phyloP scores from a whole-genome alignment of 2,113 vertebrate genomes.

The Larimichthys polyactis region DNA sequence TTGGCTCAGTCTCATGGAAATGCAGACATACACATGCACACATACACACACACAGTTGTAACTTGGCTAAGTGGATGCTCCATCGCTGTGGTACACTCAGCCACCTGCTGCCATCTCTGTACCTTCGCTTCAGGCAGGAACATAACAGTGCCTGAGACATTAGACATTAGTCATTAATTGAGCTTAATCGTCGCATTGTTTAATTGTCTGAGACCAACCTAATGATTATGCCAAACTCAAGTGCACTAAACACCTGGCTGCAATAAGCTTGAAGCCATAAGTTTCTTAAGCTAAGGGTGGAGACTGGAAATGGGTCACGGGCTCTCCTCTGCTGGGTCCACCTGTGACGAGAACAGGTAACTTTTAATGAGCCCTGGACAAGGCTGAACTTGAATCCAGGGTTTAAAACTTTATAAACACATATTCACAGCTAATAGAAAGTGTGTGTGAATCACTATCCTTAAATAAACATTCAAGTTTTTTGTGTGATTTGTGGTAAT shows the following conservation, averaged over 20 bases:
- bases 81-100: slow-evolving; percentile 58
- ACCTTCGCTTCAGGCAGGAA: slow-evolving; percentile 55
- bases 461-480: neutral
- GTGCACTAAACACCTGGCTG: slow-evolving; percentile 75
- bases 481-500: neutral
- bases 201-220: slow-evolving; percentile 75
- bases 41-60: slow-evolving; percentile 56
- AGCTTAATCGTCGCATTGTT: slow-evolving; percentile 71
- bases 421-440: slow-evolving; percentile 24
- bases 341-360: slow-evolving; percentile 39
- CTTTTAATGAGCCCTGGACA: slow-evolving; percentile 62
- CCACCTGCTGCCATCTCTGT: slow-evolving; percentile 71
- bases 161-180: slow-evolving; percentile 77
- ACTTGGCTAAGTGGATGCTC: slow-evolving; percentile 68
- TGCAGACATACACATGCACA: slow-evolving; percentile 37
- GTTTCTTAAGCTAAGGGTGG: slow-evolving; percentile 47
- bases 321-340: slow-evolving; percentile 47
- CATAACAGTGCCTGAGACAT: slow-evolving; percentile 61
- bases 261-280: slow-evolving; percentile 50
- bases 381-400: slow-evolving; percentile 18
- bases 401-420: slow-evolving; percentile 52
- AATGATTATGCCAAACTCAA: slow-evolving; percentile 71
- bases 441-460: neutral
- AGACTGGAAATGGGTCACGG: slow-evolving; percentile 54
- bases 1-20: slow-evolving; percentile 44